Conservation (phyloP, 1,140 invertebrate genomes). For the Oedothorax gibbosus region DNA sequence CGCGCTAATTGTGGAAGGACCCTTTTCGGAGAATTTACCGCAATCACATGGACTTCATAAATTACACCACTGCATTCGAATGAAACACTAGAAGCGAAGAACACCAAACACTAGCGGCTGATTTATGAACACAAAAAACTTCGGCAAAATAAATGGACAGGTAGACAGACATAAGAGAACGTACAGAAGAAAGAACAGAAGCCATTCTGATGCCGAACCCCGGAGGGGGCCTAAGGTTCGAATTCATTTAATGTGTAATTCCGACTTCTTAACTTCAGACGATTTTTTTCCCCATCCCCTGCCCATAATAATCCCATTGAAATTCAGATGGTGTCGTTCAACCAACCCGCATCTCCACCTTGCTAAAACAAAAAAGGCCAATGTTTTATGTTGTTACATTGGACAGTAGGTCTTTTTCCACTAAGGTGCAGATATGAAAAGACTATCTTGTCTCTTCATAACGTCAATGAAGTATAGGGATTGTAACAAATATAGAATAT, state of each 20-base stretch:
- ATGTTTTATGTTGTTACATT: slow-evolving; percentile 1
- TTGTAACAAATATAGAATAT: too few species aligned
- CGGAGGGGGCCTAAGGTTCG: neutral
- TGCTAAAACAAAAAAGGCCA: neutral
- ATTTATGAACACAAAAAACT: slow-evolving; percentile 18
- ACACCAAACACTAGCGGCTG: neutral
- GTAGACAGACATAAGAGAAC: neutral
- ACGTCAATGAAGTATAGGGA: neutral
- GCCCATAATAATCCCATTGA: slow-evolving; percentile 26
- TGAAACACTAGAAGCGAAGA: neutral
- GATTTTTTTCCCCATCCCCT: slow-evolving; percentile 15
- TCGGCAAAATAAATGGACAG: neutral
- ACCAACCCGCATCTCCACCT: neutral
- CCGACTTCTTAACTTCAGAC: slow-evolving; percentile 24
- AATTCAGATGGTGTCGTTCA: slow-evolving; percentile 8
- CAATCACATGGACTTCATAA: slow-evolving; percentile 3
- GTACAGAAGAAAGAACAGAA: neutral
- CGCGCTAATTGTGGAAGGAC: too few species aligned
- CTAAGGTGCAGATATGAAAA: too few species aligned
- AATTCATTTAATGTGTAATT: slow-evolving; percentile 40
- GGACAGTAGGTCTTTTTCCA: neutral
- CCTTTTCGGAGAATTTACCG: too few species aligned
- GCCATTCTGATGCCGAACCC: slow-evolving; percentile 8
- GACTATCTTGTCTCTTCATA: neutral
- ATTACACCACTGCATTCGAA: slow-evolving; percentile 7